Percentiles rank a stretch among this genome's conserved stretches.
phyloP scores from a whole-genome alignment of 2,113 vertebrate species.

The Ochotona curzoniae region DNA sequence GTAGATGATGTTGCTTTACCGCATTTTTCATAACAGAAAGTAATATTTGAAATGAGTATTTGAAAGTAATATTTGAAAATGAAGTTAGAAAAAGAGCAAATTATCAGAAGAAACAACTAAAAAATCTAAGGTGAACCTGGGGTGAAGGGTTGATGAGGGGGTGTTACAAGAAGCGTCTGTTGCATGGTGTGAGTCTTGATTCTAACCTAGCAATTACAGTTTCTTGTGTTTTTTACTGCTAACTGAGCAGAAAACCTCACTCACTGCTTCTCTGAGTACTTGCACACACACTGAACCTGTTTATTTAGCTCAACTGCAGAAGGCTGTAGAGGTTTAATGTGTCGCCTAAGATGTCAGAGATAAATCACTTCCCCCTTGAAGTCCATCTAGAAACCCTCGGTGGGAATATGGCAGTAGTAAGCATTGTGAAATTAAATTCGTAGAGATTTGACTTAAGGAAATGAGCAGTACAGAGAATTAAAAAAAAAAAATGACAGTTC shows the following conservation, averaged over 20 bases:
- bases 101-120: constrained; percentile 23
- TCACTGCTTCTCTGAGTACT: not conserved
- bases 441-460: not conserved
- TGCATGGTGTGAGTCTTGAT: not conserved
- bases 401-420: not conserved
- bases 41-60: not conserved
- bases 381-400: not conserved
- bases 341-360: not conserved
- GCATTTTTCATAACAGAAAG: not conserved
- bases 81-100: constrained; percentile 22
- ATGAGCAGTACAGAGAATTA: constrained; percentile 2
- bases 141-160: not conserved
- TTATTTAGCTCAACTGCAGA: constrained; percentile 13
- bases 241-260: not conserved
- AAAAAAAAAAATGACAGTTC: not conserved
- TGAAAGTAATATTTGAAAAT: constrained; percentile 54
- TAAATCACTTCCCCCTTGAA: not conserved
- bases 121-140: not conserved
- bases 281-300: constrained; percentile 5
- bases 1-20: constrained; percentile 9
- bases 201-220: not conserved
- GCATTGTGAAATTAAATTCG: constrained; percentile 28
- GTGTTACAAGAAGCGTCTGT: not conserved
- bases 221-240: not conserved
- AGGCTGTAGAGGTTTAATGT: not conserved